Base-by-base conservation (phyloP, 1,140 invertebrate genomes). In the Drosophila mauritiana region DNA sequence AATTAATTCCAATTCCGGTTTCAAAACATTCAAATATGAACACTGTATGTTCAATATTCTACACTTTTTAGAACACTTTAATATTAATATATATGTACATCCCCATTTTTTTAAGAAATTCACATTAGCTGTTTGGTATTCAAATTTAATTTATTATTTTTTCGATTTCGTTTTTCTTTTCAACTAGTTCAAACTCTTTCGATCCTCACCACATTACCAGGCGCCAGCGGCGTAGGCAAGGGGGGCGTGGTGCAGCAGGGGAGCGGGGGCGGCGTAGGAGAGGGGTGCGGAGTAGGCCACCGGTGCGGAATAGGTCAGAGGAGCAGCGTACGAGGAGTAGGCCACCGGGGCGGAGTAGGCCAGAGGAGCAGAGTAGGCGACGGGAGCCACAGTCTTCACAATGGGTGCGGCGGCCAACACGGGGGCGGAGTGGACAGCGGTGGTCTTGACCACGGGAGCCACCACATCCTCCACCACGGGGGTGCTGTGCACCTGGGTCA, bases 401-500 rank as follows among this genome's bases (percentile, higher is more conserved):
- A 73, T 11, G 31, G 57, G 57, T 7, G 62, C 73, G 12, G 78
- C 79, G 10, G 79, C 64, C 15, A 76, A 49, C 20, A 80, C 62
- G 15, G 80, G 64, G 25, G 69, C 75, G 7, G 78, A 58, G 59
- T 86, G 85, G n/a, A 90, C 27, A 1, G 78, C 78, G 34, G 89
- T 91, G 45, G 89, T 91, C 65, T 73, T 76, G 17, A 91, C 85
- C 39, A 89, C 83, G 13, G 86, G 89, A 36, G 84, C 92, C 7
- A 88, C 79, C 52, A 90, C 81, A 77, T 90, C 86, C 72, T 90
- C 75, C 15, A 90, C 62, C 1, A 82, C 63, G 0, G 86, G 81
- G 3, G 78, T 76, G 67, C 69, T 80, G 62, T 91, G 90, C 54
- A 91, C 86, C 63, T 90, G 85, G 51, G 90, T 90, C 1, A 82